A percentile compares a stretch with the other conserved stretches of the same genome.
These are phyloP conservation scores for Nylanderia fulva DNA, from an alignment of 1,140 invertebrate species.

Conservation along the genomic window DNA sequence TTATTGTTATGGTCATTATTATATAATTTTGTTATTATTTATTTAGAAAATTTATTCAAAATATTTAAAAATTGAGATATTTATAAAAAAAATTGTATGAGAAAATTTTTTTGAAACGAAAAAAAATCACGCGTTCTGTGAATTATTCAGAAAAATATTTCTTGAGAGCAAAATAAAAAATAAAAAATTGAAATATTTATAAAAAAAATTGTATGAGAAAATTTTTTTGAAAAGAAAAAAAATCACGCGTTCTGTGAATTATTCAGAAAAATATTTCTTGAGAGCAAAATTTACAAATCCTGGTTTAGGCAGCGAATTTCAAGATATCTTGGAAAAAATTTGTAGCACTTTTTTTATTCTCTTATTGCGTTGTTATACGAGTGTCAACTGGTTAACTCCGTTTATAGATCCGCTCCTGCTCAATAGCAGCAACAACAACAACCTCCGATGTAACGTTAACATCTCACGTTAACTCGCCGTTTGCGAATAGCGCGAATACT, in stretches of 20 bases:
- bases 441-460: slow-evolving; percentile 24
- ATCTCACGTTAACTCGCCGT: background rate
- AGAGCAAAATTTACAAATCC: background rate
- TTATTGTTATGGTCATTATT: background rate
- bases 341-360: background rate
- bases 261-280: too few relatives aligned
- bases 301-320: background rate
- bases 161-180: background rate
- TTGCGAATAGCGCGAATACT: slow-evolving; percentile 16
- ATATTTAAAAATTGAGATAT: background rate
- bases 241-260: too few relatives aligned
- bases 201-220: background rate
- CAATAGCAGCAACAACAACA: slow-evolving; percentile 9
- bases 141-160: too few relatives aligned
- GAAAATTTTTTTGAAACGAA: background rate
- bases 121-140: too few relatives aligned
- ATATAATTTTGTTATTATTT: background rate
- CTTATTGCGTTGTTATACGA: background rate
- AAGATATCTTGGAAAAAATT: background rate
- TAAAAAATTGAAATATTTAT: background rate
- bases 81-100: background rate
- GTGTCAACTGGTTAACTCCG: background rate
- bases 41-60: background rate
- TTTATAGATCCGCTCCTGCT: slow-evolving; percentile 10
- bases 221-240: too few relatives aligned